Conservation (phyloP, 92 coral and sea anemone species). For the Porites lobata region DNA sequence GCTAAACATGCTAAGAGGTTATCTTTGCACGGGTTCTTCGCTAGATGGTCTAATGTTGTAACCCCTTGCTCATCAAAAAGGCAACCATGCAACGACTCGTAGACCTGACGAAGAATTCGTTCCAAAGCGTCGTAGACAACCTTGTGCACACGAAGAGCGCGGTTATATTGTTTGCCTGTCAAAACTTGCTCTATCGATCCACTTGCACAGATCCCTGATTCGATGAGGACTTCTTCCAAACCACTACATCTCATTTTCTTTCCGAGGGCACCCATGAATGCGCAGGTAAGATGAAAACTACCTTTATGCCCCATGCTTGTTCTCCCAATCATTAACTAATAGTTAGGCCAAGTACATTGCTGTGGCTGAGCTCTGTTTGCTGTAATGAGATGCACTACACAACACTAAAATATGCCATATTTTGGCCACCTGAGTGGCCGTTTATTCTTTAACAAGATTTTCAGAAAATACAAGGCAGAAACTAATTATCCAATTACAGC, state of each 20-base stretch:
- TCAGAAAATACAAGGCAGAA: no score
- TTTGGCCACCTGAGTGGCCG: no score
- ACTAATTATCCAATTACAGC: no score
- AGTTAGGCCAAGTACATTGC: no score
- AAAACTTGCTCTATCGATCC: slow-evolving; percentile 38
- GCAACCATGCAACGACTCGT: slow-evolving; percentile 6
- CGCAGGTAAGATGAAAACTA: slow-evolving; percentile 34
- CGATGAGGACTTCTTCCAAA: slow-evolving; percentile 53
- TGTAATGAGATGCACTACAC: no score
- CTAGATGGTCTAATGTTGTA: slow-evolving; percentile 31
- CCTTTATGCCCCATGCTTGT: not conserved
- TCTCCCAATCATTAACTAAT: no score
- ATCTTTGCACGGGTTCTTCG: slow-evolving; percentile 39
- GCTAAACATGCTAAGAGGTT: slow-evolving; percentile 35
- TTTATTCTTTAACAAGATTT: no score
- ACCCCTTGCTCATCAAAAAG: slow-evolving; percentile 24
- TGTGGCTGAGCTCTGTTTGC: no score
- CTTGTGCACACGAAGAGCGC: slow-evolving; percentile 39
- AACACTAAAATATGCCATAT: no score
- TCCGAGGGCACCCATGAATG: slow-evolving; percentile 49
- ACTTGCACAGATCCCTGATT: slow-evolving; percentile 52
- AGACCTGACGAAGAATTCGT: slow-evolving; percentile 14
- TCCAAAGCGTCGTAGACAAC: slow-evolving; percentile 35
- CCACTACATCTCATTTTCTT: slow-evolving; percentile 49
- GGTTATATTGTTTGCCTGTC: slow-evolving; percentile 45